These are phyloP conservation scores for Sebastes steindachneri DNA, from an alignment of 2,797 vertebrate genomes.

Conservation along the genomic window DNA sequence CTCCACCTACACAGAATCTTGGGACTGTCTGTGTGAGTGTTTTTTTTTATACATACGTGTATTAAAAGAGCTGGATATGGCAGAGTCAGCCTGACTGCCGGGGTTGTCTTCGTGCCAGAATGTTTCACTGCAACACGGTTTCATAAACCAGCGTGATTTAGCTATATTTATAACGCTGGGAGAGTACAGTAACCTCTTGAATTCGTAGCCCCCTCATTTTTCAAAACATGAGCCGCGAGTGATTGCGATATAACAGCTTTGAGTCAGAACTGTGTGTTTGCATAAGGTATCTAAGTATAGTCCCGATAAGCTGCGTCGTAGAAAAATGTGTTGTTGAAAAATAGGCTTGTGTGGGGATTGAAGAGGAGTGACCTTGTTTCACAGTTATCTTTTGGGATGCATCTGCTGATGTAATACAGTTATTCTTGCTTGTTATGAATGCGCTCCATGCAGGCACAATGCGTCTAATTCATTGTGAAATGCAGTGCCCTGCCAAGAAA, in stretches of 20 bases:
- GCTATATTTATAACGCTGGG: slow-evolving; percentile 25
- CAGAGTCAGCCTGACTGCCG: not conserved
- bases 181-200: slow-evolving; percentile 57
- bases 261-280: slow-evolving; percentile 69
- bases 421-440: slow-evolving; percentile 50
- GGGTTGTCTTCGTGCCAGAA: slow-evolving; percentile 27
- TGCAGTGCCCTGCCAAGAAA: slow-evolving; percentile 10
- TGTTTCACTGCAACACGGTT: slow-evolving; percentile 28
- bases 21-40: slow-evolving; percentile 6
- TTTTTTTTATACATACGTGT: not conserved
- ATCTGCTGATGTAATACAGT: slow-evolving; percentile 67
- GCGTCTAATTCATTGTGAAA: slow-evolving; percentile 48
- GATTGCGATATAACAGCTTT: slow-evolving; percentile 54
- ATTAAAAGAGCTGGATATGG: slow-evolving; percentile 10
- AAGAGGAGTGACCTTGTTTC: slow-evolving; percentile 70
- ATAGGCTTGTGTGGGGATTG: slow-evolving; percentile 62
- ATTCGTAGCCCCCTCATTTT: slow-evolving; percentile 50
- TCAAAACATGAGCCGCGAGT: slow-evolving; percentile 44
- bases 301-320: slow-evolving; percentile 30
- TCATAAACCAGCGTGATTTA: slow-evolving; percentile 44
- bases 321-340: slow-evolving; percentile 47
- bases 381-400: slow-evolving; percentile 45
- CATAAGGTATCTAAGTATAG: slow-evolving; percentile 60
- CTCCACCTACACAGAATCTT: slow-evolving; percentile 45
- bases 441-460: slow-evolving; percentile 38